Evolutionary conservation across 2,113 vertebrate genomes (phyloP).

Genomic region (Fulica atra): DNA sequence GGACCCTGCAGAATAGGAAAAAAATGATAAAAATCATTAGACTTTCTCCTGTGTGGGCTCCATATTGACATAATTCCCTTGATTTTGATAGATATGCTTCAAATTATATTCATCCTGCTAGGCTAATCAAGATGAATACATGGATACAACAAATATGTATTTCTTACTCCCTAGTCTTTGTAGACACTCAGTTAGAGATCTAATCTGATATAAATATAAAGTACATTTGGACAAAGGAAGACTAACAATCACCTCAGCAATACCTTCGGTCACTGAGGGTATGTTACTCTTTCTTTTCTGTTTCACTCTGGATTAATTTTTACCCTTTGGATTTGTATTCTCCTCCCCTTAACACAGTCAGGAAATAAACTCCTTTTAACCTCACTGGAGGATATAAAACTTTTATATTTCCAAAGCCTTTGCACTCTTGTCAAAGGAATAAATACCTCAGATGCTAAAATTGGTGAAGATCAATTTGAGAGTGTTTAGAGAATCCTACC

Average conservation of each 20-base stretch:
- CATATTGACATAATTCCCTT: not conserved
- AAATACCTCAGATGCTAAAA: not conserved
- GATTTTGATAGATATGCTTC: not conserved
- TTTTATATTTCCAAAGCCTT: slow-evolving; percentile 8
- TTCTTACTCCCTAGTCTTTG: not conserved
- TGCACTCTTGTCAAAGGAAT: not conserved
- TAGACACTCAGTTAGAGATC: not conserved
- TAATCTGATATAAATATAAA: not conserved
- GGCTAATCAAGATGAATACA: not conserved
- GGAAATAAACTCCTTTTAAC: slow-evolving; percentile 2
- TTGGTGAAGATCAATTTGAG: not conserved
- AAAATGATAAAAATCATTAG: not conserved
- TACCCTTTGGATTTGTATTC: not conserved
- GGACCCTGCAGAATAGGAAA: not conserved
- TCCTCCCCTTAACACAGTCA: not conserved
- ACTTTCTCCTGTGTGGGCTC: not conserved
- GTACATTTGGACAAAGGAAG: not conserved
- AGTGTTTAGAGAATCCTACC: slow-evolving; percentile 53
- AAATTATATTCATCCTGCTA: not conserved
- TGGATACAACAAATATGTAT: not conserved
- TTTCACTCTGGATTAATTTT: not conserved
- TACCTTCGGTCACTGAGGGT: not conserved
- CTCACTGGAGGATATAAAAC: not conserved
- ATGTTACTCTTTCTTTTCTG: not conserved
- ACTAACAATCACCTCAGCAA: not conserved